Percentiles rank a stretch among this genome's conserved stretches.
Evolutionary conservation across 1,140 invertebrate species (phyloP).

Genomic region (Rhagoletis pomonella): DNA sequence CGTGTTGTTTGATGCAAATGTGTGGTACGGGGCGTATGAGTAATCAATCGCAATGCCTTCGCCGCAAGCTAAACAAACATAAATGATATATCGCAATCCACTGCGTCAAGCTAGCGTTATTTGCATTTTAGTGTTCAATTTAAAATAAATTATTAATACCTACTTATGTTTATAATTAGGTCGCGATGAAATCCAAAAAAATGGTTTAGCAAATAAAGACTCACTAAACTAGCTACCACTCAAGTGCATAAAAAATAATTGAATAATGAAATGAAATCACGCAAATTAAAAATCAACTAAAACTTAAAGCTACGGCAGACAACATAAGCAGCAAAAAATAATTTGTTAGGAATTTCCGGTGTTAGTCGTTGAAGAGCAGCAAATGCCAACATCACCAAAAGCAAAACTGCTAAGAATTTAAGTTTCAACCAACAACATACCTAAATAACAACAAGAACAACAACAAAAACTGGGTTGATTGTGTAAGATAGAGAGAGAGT

Average conservation of each 20-base stretch:
- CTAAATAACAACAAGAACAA: neutral
- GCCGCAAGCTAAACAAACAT: no score
- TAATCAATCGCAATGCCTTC: neutral
- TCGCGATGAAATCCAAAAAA: no score
- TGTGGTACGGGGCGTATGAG: neutral
- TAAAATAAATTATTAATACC: no score
- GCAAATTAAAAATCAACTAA: neutral
- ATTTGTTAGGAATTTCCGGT: neutral
- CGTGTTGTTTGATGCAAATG: no score
- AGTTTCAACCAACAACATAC: neutral
- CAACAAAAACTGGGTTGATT: neutral
- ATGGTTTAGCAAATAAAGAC: no score
- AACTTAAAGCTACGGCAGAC: neutral
- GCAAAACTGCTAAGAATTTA: neutral
- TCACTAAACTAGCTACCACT: no score
- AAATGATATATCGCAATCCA: no score
- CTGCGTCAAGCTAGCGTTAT: no score
- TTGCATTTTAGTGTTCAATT: no score
- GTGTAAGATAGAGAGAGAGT: neutral
- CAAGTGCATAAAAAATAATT: neutral
- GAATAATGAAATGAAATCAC: neutral
- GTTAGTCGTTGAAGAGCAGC: neutral
- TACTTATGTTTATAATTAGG: no score
- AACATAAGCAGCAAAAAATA: no score
- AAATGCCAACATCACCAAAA: neutral